Conservation (phyloP, 2,113 vertebrate genomes). For the Nothoprocta pentlandii region DNA sequence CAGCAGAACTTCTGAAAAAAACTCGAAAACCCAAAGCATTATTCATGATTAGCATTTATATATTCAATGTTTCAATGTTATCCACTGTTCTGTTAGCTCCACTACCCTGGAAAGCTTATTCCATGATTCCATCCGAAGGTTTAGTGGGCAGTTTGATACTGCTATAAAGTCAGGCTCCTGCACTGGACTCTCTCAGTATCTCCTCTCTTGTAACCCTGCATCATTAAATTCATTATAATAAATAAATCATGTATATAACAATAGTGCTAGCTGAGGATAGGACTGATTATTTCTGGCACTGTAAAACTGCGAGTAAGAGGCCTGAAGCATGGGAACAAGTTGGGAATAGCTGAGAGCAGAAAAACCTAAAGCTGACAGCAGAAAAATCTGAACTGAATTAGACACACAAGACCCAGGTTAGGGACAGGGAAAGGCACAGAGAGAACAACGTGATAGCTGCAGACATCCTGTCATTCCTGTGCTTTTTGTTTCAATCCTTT, state of each 20-base stretch:
- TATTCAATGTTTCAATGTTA: neutral
- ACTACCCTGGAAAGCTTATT: neutral
- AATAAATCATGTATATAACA: neutral
- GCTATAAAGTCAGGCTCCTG: neutral
- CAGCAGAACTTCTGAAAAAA: constrained; percentile 58
- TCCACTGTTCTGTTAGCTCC: neutral
- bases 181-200: neutral
- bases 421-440: neutral
- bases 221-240: neutral
- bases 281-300: neutral
- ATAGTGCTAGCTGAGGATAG: neutral
- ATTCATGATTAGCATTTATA: neutral
- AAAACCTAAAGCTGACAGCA: too few relatives aligned
- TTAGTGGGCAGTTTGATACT: neutral
- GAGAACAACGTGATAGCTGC: neutral
- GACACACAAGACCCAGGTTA: neutral
- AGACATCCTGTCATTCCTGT: neutral
- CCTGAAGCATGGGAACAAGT: neutral
- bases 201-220: neutral
- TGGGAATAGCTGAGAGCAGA: neutral
- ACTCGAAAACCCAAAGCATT: neutral
- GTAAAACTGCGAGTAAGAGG: neutral
- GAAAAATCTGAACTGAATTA: neutral
- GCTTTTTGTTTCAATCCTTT: neutral
- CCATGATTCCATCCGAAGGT: neutral